Evolutionary conservation across 2,888 invertebrate genomes (phyloP).

Genomic region (Rhingia rostrata): DNA sequence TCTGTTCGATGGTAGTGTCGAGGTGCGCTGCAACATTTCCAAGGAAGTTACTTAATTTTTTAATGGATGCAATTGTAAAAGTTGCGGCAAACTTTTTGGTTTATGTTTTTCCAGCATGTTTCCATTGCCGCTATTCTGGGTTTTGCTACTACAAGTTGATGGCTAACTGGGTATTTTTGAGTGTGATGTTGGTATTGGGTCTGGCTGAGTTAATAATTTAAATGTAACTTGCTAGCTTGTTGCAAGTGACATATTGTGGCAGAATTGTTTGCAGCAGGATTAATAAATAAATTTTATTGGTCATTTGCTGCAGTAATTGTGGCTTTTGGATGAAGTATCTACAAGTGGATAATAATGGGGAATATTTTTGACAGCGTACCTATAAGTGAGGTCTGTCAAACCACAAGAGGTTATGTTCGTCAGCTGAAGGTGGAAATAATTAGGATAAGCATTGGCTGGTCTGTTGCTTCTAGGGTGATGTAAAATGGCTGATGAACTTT

Average conservation of each 20-base stretch:
- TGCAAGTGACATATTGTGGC: constrained; percentile 18
- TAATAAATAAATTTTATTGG: constrained; percentile 33
- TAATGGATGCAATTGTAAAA: constrained; percentile 64
- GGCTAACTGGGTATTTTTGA: neutral
- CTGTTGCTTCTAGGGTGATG: too few species aligned
- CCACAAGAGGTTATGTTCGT: too few species aligned
- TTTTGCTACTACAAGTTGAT: constrained; percentile 26
- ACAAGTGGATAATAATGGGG: neutral
- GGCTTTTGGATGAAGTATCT: neutral
- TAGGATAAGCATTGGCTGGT: too few species aligned
- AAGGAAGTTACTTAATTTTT: constrained; percentile 65
- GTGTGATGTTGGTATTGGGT: neutral
- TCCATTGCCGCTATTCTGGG: constrained; percentile 8
- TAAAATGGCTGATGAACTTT: too few species aligned
- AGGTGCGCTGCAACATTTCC: constrained; percentile 34
- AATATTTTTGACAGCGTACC: too few species aligned
- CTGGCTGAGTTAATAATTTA: constrained; percentile 21
- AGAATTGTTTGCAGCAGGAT: neutral
- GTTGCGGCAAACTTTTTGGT: constrained; percentile 60
- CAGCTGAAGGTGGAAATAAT: too few species aligned
- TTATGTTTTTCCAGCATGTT: constrained; percentile 43
- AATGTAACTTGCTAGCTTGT: constrained; percentile 41
- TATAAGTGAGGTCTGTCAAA: too few species aligned
- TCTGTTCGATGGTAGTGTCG: constrained; percentile 6
- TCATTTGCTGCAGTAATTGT: neutral